phyloP scores from a whole-genome alignment of 1,140 invertebrate species.

The Augochlora pura region DNA sequence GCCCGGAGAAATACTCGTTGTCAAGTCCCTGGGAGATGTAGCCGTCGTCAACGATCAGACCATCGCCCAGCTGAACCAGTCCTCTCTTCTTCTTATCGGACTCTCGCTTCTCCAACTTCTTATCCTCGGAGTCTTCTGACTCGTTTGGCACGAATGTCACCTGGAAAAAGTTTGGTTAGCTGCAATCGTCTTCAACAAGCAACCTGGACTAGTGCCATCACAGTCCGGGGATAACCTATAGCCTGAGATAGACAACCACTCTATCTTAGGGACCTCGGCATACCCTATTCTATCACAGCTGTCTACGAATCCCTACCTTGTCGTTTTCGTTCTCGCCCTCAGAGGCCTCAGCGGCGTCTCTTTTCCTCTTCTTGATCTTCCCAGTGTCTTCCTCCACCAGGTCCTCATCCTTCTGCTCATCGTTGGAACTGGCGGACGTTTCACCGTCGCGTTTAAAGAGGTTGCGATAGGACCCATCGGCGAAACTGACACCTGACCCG shows the following conservation, averaged over 20 bases:
- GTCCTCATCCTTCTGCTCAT: conserved; percentile 7
- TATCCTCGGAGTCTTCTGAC: conserved; percentile 15
- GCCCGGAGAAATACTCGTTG: conserved; percentile 80
- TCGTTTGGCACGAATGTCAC: conserved; percentile 55
- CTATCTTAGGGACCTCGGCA: too few relatives aligned
- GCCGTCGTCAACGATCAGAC: conserved; percentile 84
- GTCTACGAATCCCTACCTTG: conserved; percentile 34
- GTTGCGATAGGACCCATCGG: conserved; percentile 62
- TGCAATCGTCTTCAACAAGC: too few relatives aligned
- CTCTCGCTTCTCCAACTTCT: conserved; percentile 56
- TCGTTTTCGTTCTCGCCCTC: neutral
- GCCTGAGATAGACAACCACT: too few relatives aligned
- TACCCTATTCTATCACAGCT: too few relatives aligned
- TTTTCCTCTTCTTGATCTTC: conserved; percentile 47
- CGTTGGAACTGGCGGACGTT: conserved; percentile 28
- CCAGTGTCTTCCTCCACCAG: neutral
- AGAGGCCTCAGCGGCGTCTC: conserved; percentile 10
- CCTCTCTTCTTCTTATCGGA: conserved; percentile 81
- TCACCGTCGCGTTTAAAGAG: conserved; percentile 66
- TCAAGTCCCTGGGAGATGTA: conserved; percentile 72
- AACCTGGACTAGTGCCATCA: too few relatives aligned
- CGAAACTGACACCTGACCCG: neutral
- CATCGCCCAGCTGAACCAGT: conserved; percentile 83
- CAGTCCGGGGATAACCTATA: too few relatives aligned
- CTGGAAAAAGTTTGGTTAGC: conserved; percentile 12